Conservation (phyloP, 2,888 invertebrate species). For the Protonemura montana region DNA sequence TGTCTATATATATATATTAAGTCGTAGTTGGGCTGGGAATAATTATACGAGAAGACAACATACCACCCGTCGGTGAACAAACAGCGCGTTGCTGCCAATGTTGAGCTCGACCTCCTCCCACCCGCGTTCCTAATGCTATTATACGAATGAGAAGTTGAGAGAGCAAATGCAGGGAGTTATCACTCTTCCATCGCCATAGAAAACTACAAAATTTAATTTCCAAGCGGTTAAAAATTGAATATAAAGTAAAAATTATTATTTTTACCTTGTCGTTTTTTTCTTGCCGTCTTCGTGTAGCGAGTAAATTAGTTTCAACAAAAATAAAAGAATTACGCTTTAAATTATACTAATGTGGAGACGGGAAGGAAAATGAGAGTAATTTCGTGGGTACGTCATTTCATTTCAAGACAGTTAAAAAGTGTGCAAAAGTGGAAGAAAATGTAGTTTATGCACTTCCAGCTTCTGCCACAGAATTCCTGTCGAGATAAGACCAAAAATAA, state of each 20-base stretch:
- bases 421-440: not conserved
- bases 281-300: not conserved
- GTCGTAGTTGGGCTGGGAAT: conserved; percentile 29
- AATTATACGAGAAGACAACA: conserved; percentile 37
- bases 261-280: not conserved
- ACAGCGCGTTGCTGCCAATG: not conserved
- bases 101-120: not conserved
- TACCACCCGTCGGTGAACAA: not conserved
- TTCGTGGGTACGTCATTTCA: not conserved
- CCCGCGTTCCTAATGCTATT: not conserved
- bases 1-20: not conserved
- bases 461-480: not conserved
- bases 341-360: not conserved
- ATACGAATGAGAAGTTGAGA: not conserved
- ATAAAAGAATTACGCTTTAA: not conserved
- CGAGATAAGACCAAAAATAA: not conserved
- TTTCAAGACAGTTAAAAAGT: not conserved
- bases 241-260: conserved; percentile 3
- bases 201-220: conserved; percentile 3
- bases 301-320: not conserved
- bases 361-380: not conserved
- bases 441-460: too few relatives aligned
- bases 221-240: not conserved
- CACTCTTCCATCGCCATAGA: not conserved
- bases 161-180: not conserved